These are phyloP conservation scores for Zoanthus solanderi DNA, from an alignment of 92 coral and sea anemone genomes.

Conservation along the genomic window DNA sequence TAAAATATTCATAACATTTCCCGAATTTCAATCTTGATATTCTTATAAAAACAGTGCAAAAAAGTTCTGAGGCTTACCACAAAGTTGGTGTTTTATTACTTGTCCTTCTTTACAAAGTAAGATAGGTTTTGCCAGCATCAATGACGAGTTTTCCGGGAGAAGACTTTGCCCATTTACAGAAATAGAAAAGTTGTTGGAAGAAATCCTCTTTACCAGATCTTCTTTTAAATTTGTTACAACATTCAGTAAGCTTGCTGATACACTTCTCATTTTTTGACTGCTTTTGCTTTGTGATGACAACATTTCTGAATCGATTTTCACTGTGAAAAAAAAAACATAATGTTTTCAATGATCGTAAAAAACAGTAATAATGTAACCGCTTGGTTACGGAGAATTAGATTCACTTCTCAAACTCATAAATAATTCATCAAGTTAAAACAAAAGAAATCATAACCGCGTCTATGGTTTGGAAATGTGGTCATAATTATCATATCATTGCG, in stretches of 20 bases:
- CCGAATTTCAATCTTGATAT: too few relatives aligned
- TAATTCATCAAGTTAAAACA: too few relatives aligned
- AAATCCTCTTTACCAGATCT: not conserved
- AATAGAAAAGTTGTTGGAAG: not conserved
- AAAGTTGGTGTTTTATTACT: constrained; percentile 5
- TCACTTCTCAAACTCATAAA: not conserved
- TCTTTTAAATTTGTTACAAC: not conserved
- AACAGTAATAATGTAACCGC: not conserved
- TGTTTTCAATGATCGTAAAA: not conserved
- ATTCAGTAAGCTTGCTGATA: not conserved
- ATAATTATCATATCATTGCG: too few relatives aligned
- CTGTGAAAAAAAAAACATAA: not conserved
- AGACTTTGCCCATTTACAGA: constrained; percentile 12
- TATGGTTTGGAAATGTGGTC: too few relatives aligned
- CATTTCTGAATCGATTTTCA: not conserved
- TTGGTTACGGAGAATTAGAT: not conserved
- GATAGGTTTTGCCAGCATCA: not conserved
- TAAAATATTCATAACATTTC: too few relatives aligned
- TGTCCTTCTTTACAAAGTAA: constrained; percentile 22
- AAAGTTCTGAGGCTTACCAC: not conserved
- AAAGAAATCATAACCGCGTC: too few relatives aligned
- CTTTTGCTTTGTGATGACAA: not conserved
- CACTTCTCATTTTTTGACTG: not conserved
- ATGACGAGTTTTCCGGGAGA: constrained; percentile 8
- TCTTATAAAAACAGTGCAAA: too few relatives aligned